phyloP scores from a whole-genome alignment of 2,888 invertebrate species.

The Arrhopalites spinosus region DNA sequence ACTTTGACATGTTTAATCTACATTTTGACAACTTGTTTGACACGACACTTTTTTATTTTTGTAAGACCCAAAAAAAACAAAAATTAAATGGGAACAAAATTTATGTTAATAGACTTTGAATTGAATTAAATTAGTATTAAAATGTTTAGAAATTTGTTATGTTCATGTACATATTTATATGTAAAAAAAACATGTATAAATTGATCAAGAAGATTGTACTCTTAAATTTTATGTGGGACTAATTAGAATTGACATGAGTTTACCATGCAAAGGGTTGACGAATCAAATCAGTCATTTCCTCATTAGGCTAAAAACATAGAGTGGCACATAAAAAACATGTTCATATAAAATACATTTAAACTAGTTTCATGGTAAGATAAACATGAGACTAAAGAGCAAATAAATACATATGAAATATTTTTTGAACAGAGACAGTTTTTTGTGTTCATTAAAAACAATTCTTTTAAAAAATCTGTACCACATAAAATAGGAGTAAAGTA shows the following conservation, averaged over 20 bases:
- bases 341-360: too few species aligned
- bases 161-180: not conserved
- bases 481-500: not conserved
- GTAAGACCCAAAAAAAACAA: not conserved
- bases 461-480: too few species aligned
- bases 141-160: not conserved
- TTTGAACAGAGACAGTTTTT: too few species aligned
- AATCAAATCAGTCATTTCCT: slow-evolving; percentile 26
- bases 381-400: too few species aligned
- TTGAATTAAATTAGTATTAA: not conserved
- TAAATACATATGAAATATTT: too few species aligned
- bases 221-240: not conserved
- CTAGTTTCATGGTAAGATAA: too few species aligned
- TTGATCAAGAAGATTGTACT: not conserved
- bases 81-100: not conserved
- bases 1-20: not conserved
- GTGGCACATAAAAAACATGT: too few species aligned
- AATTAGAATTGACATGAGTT: slow-evolving; percentile 9
- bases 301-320: not conserved
- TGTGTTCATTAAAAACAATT: too few species aligned
- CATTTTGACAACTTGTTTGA: slow-evolving; percentile 5
- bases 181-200: not conserved
- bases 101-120: not conserved
- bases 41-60: not conserved
- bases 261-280: not conserved